phyloP scores from a whole-genome alignment of 2,888 invertebrate genomes.

The Rhynchonema sp. region DNA sequence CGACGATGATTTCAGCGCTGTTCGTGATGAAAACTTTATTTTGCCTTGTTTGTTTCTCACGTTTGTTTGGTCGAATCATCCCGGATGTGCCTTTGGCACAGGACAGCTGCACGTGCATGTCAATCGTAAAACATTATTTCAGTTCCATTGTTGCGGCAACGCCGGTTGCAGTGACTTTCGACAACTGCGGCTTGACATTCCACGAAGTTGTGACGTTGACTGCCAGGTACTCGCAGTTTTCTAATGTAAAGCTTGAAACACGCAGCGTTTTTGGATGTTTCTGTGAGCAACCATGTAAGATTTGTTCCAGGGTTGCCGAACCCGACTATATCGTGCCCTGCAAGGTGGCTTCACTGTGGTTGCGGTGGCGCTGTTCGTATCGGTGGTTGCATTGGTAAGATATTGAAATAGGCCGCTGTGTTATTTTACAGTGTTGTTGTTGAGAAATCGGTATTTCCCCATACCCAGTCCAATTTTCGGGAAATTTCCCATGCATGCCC shows the following conservation, averaged over 20 bases:
- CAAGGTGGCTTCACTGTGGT: not conserved
- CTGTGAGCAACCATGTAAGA: no score
- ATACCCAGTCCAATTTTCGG: no score
- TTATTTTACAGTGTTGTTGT: no score
- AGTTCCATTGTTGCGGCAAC: slow-evolving; percentile 15
- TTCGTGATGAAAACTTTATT: no score
- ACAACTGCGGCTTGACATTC: slow-evolving; percentile 21
- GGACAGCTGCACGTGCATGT: not conserved
- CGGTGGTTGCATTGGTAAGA: not conserved
- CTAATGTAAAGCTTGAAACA: no score
- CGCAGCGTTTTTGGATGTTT: no score
- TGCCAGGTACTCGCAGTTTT: slow-evolving; percentile 12
- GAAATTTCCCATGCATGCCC: no score
- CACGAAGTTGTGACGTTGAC: slow-evolving; percentile 23
- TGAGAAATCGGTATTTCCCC: no score
- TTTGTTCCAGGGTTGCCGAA: not conserved
- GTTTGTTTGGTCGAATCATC: not conserved
- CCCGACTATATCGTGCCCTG: not conserved
- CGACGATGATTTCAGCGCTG: no score
- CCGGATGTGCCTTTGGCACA: not conserved
- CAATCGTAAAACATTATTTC: not conserved
- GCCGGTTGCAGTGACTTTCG: slow-evolving; percentile 24
- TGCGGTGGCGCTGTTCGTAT: not conserved
- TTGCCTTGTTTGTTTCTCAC: no score
- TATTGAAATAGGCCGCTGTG: not conserved